phyloP scores from a whole-genome alignment of 2,888 invertebrate species.

The Coenonympha arcania region DNA sequence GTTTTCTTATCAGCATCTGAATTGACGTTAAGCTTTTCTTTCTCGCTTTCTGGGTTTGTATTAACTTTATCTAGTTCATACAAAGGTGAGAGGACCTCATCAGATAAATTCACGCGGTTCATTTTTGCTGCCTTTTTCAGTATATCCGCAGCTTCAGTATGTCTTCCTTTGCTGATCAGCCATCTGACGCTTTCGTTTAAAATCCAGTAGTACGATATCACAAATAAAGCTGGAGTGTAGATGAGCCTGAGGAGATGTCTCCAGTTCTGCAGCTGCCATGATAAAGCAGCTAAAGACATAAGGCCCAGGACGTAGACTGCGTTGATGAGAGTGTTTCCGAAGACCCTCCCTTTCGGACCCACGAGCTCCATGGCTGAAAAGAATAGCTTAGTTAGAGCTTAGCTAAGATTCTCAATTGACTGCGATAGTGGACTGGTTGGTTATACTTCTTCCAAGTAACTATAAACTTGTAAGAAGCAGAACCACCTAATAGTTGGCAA shows the following conservation, averaged over 20 bases:
- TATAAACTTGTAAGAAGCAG: no score
- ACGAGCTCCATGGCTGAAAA: constrained; percentile 84
- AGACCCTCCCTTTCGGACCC: constrained; percentile 81
- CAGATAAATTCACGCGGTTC: constrained; percentile 71
- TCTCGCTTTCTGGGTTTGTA: constrained; percentile 28
- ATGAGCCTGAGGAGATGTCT: constrained; percentile 77
- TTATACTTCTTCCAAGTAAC: no score
- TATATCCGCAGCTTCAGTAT: constrained; percentile 77
- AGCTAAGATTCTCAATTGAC: no score
- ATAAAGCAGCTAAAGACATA: constrained; percentile 77
- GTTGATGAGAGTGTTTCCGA: constrained; percentile 82
- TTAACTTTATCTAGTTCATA: constrained; percentile 39
- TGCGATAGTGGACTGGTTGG: no score
- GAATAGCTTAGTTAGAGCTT: background rate
- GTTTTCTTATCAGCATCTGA: constrained; percentile 27
- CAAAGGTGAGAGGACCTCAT: constrained; percentile 55
- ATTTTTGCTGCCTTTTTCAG: constrained; percentile 78
- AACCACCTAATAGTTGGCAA: no score
- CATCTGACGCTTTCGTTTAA: constrained; percentile 84
- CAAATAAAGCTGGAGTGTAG: constrained; percentile 79
- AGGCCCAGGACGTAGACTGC: constrained; percentile 82
- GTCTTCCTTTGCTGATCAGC: constrained; percentile 80
- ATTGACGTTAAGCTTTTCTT: no score
- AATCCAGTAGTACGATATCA: constrained; percentile 80
- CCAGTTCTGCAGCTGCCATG: constrained; percentile 82